Conservation (phyloP, 2,797 vertebrate species). For the Eleutherodactylus coqui region DNA sequence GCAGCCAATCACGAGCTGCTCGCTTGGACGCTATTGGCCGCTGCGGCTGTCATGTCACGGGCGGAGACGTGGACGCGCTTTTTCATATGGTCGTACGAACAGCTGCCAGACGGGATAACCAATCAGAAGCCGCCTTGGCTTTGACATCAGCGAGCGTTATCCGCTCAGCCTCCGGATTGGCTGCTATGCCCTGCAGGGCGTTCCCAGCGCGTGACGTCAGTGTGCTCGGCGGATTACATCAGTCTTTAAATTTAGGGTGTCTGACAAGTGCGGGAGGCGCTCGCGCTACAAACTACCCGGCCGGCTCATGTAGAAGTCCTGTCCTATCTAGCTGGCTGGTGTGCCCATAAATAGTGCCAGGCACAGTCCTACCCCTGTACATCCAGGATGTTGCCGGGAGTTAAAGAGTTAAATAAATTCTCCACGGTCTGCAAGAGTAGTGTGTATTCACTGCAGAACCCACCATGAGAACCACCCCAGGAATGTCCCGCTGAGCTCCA, state of each 20-base stretch:
- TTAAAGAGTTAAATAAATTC: too few relatives aligned
- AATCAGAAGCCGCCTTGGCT: neutral
- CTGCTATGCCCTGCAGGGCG: slow-evolving; percentile 8
- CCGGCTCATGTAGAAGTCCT: too few relatives aligned
- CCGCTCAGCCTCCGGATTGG: neutral
- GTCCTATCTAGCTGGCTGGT: too few relatives aligned
- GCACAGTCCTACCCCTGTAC: too few relatives aligned
- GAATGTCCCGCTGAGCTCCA: too few relatives aligned
- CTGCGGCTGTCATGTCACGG: neutral
- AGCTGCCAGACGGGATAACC: neutral
- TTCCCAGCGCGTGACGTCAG: slow-evolving; percentile 24
- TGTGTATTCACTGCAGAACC: too few relatives aligned
- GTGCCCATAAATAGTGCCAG: too few relatives aligned
- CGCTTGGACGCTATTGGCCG: neutral
- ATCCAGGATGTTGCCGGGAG: too few relatives aligned
- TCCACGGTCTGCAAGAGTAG: too few relatives aligned
- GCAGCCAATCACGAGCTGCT: slow-evolving; percentile 19
- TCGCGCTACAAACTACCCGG: neutral
- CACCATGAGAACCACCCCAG: too few relatives aligned
- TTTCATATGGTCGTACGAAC: slow-evolving; percentile 1
- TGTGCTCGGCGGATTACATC: slow-evolving; percentile 10
- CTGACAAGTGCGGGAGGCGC: neutral
- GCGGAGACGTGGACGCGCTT: neutral
- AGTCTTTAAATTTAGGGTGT: slow-evolving; percentile 32
- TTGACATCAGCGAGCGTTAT: slow-evolving; percentile 26